Evolutionary conservation across 2,888 invertebrate genomes (phyloP).

Genomic region (Pteria penguin): DNA sequence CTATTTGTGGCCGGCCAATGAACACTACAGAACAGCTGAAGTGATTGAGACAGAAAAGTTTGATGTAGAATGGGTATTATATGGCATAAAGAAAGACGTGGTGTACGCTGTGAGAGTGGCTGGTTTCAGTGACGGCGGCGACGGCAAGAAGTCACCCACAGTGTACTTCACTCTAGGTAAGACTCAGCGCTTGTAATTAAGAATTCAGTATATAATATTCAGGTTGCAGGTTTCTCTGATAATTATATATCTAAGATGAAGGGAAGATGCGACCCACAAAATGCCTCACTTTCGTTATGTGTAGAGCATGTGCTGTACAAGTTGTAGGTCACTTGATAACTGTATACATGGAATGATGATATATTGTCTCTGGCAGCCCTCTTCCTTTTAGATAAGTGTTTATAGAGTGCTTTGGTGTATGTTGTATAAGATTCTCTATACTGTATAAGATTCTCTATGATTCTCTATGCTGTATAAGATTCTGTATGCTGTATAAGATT

Average conservation of each 20-base stretch:
- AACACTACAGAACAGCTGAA: constrained; percentile 94
- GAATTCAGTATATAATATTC: neutral
- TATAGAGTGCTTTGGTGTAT: too few species aligned
- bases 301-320: too few species aligned
- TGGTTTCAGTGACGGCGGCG: constrained; percentile 96
- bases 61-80: constrained; percentile 89
- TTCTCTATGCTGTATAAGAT: too few species aligned
- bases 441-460: too few species aligned
- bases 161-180: constrained; percentile 85
- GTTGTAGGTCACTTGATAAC: too few species aligned
- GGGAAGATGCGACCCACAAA: neutral
- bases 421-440: too few species aligned
- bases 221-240: neutral
- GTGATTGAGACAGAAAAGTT: constrained; percentile 84
- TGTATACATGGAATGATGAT: too few species aligned
- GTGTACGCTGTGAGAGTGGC: constrained; percentile 93
- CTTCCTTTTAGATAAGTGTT: too few species aligned
- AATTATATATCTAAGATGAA: too few species aligned
- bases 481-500: too few species aligned
- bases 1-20: constrained; percentile 95
- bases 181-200: too few species aligned
- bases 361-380: too few species aligned
- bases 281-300: neutral
- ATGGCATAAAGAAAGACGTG: constrained; percentile 88
- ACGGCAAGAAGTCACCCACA: constrained; percentile 96